These are phyloP conservation scores for Montipora capitata DNA, from an alignment of 92 coral and sea anemone genomes.

Conservation along the genomic window DNA sequence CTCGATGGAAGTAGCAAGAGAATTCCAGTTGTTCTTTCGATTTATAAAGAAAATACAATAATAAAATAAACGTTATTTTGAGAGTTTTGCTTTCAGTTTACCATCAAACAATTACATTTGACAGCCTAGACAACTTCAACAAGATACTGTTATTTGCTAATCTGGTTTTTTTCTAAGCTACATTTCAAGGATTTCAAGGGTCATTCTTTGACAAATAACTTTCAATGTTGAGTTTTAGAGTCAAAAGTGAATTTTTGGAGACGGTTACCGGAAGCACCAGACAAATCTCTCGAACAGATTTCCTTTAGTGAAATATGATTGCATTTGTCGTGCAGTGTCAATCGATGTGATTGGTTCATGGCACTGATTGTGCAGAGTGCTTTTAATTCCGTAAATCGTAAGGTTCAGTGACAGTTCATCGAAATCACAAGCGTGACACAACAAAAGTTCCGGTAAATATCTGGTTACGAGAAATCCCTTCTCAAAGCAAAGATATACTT, in stretches of 20 bases:
- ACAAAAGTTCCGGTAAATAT: background rate
- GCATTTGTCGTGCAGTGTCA: constrained; percentile 6
- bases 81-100: constrained; percentile 4
- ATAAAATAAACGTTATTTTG: no score
- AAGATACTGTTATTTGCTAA: constrained; percentile 16
- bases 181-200: background rate
- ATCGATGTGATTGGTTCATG: constrained; percentile 24
- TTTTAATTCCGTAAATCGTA: background rate
- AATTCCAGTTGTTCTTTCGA: constrained; percentile 15
- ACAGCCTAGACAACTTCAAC: background rate
- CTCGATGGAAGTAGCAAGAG: background rate
- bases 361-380: constrained; percentile 10
- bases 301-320: background rate
- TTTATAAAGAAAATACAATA: background rate
- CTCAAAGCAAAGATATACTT: background rate
- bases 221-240: background rate
- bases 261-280: background rate
- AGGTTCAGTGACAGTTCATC: constrained; percentile 17
- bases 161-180: constrained; percentile 15
- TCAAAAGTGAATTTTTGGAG: background rate
- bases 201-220: background rate
- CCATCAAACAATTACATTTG: constrained; percentile 13
- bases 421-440: constrained; percentile 19
- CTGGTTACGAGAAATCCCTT: background rate
- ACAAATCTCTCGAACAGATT: constrained; percentile 32